A percentile compares a stretch with the other conserved stretches of the same genome.
Conservation (phyloP, 2,113 vertebrate genomes). For the Hiodon alosoides region DNA sequence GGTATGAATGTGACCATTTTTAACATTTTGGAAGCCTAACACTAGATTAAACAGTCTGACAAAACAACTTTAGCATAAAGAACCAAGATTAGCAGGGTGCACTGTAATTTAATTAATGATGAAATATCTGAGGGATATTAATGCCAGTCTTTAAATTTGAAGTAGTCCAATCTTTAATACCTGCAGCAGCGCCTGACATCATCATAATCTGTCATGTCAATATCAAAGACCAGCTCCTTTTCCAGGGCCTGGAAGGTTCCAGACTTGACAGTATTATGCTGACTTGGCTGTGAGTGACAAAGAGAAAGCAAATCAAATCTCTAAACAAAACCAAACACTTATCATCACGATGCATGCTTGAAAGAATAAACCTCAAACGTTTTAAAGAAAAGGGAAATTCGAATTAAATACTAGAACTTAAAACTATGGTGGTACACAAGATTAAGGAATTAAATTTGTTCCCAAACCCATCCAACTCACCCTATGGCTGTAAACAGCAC, state of each 20-base stretch:
- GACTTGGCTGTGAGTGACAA: conserved; percentile 69
- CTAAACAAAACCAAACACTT: background rate
- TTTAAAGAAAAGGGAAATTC: background rate
- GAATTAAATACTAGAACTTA: background rate
- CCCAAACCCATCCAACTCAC: conserved; percentile 45
- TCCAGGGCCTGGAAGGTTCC: conserved; percentile 89
- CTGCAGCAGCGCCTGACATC: conserved; percentile 92
- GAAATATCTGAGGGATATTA: too few species aligned
- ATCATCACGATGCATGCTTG: background rate
- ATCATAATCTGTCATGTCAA: conserved; percentile 96
- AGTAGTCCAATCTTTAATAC: conserved; percentile 45
- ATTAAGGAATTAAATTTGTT: background rate
- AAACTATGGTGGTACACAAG: background rate
- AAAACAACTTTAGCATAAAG: too few species aligned
- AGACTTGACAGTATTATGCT: conserved; percentile 85
- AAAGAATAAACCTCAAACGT: background rate
- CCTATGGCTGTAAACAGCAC: conserved; percentile 86
- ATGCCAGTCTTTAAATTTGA: too few species aligned
- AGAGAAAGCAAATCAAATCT: background rate
- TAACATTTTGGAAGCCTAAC: too few species aligned
- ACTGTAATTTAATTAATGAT: too few species aligned
- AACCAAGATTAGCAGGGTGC: too few species aligned
- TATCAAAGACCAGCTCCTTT: conserved; percentile 96
- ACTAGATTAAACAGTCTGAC: too few species aligned
- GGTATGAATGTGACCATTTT: too few species aligned